Evolutionary conservation across 2,113 vertebrate species (phyloP), one percentile per base, ranked within the genome.

Genomic region (Anoplopoma fimbria): DNA sequence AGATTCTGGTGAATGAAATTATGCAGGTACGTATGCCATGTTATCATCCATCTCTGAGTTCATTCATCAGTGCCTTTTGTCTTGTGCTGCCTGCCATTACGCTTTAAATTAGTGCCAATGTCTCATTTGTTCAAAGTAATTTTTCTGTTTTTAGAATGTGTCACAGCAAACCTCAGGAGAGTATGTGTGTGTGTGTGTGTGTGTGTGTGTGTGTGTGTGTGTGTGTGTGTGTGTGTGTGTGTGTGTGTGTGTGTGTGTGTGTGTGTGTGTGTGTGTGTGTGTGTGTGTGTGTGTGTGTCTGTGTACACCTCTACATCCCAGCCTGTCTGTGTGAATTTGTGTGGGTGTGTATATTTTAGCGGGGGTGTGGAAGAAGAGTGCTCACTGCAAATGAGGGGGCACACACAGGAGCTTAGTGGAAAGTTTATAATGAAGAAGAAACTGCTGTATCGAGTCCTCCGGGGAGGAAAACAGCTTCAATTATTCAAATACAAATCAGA

Each of bases 1-100:
- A 75, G 90, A 88, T 74, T 79, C 84, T 80, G 71, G 6, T 89
- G 87, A 89, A 89, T 86, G 83, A 85, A 91, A 86, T 82, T 82
- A 79, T 84, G 79, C 92, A 95, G 95, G 95, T 95, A 91, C 61
- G 92, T 94, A 91, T 89, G 84, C 61, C 85, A 90, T 72, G 38
- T 87, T 85, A 53, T 73, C 82, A 82, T 86, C 80, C 87, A 53
- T 88, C 79, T 84, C 36, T 21, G 85, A 88, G 64, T 91, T 89
- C 83, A 84, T 88, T 89, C 87, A 87, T 86, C 77, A 72, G 72
- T 61, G 65, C 63, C 76, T 88, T 87, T 86, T 89, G 79, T 87
- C 83, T 76, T 9, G 21, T 69, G 57, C 45, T 42, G 85, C 75
- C 51, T 89, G 62, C 72, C 51, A 67, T 82, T 69, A 72, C 9